These are phyloP conservation scores for Caenorhabditis sp. DNA, from an alignment of 2,888 invertebrate species.

Conservation along the genomic window DNA sequence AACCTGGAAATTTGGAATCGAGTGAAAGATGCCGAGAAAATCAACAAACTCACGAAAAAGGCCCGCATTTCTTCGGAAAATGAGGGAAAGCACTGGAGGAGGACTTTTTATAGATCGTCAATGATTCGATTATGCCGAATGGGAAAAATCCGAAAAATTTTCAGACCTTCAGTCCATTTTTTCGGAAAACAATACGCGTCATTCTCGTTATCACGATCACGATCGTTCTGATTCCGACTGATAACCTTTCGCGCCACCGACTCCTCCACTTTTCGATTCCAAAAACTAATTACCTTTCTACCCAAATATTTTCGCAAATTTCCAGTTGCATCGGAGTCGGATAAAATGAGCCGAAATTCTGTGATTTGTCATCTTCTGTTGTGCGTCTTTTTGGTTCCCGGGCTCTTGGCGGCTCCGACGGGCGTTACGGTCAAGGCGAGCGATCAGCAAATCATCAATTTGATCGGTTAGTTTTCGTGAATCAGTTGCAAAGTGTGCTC, in stretches of 20 bases:
- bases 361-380: background rate
- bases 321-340: conserved; percentile 5
- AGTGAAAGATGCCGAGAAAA: background rate
- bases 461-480: conserved; percentile 51
- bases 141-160: conserved; percentile 15
- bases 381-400: background rate
- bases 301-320: background rate
- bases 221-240: conserved; percentile 32
- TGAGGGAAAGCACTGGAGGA: background rate
- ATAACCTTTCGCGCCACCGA: conserved; percentile 41
- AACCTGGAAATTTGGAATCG: background rate
- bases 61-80: background rate
- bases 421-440: conserved; percentile 42
- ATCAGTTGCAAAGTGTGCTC: background rate
- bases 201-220: conserved; percentile 23
- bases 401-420: background rate
- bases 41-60: conserved; percentile 6
- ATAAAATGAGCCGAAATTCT: too few species aligned
- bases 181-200: too few species aligned
- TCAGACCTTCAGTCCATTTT: too few species aligned
- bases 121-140: conserved; percentile 4
- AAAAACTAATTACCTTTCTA: conserved; percentile 4
- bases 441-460: conserved; percentile 48
- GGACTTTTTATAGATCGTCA: background rate
- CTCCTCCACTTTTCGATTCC: too few species aligned